Evolutionary conservation across 2,113 vertebrate genomes (phyloP).

Genomic region (Tapirus terrestris): DNA sequence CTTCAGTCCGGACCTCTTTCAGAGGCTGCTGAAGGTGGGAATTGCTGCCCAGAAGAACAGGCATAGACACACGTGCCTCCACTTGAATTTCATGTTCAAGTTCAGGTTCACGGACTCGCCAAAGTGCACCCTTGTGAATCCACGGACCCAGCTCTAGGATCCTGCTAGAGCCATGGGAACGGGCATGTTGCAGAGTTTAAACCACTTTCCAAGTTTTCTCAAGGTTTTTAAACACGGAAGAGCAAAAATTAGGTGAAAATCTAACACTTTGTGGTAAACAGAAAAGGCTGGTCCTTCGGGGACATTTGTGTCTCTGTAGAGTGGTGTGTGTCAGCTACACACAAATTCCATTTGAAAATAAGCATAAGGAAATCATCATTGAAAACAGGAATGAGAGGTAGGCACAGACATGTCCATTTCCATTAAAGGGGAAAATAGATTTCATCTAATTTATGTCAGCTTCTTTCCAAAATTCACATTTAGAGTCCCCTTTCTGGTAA

Average conservation of each 20-base stretch:
- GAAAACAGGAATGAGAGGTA: background rate
- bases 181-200: background rate
- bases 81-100: background rate
- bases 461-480: conserved; percentile 15
- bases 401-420: background rate
- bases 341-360: background rate
- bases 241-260: background rate
- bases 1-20: background rate
- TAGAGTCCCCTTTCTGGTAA: conserved; percentile 21
- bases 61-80: background rate
- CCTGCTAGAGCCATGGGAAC: background rate
- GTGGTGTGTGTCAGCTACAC: background rate
- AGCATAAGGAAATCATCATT: background rate
- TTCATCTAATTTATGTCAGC: background rate
- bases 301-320: background rate
- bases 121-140: background rate
- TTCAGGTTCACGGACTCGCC: background rate
- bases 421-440: background rate
- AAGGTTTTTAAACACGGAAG: background rate
- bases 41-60: background rate
- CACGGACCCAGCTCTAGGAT: background rate
- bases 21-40: background rate
- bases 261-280: background rate
- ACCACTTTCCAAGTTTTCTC: background rate
- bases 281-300: background rate